Conservation (phyloP, 1,140 invertebrate species). For the Drosophila tsacasi region DNA sequence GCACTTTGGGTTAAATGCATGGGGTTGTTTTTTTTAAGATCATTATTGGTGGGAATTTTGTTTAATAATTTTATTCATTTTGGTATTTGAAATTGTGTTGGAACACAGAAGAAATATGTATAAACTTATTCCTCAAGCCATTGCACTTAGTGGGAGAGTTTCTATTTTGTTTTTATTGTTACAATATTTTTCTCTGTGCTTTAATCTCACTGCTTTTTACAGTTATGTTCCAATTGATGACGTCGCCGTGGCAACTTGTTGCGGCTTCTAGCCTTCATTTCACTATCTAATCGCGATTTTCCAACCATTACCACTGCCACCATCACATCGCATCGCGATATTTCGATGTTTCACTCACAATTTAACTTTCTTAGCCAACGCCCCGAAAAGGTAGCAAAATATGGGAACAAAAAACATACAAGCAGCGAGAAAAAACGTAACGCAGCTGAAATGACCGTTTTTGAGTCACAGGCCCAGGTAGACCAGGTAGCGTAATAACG, state of each 20-base stretch:
- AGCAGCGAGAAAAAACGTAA: conserved; percentile 64
- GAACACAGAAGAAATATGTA: neutral
- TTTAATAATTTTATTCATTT: neutral
- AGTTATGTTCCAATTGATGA: conserved; percentile 77
- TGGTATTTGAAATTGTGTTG: neutral
- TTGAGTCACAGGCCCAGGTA: conserved; percentile 62
- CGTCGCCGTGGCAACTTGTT: conserved; percentile 69
- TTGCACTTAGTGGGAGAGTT: neutral
- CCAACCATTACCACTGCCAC: conserved; percentile 23
- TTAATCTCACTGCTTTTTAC: conserved; percentile 73
- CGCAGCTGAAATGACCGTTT: conserved; percentile 77
- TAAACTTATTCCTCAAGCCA: neutral
- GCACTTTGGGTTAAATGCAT: neutral
- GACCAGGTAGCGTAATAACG: conserved; percentile 50
- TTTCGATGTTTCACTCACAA: conserved; percentile 19
- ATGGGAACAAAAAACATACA: conserved; percentile 22
- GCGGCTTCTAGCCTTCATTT: conserved; percentile 49
- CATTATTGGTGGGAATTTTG: neutral
- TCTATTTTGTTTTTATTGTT: neutral
- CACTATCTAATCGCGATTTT: conserved; percentile 42
- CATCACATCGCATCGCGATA: neutral
- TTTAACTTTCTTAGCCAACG: conserved; percentile 75
- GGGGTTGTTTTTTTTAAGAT: neutral
- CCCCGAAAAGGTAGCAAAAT: conserved; percentile 57
- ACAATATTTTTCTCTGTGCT: conserved; percentile 11